Base-by-base conservation (phyloP, 2,113 vertebrate species). In the Excalfactoria chinensis region DNA sequence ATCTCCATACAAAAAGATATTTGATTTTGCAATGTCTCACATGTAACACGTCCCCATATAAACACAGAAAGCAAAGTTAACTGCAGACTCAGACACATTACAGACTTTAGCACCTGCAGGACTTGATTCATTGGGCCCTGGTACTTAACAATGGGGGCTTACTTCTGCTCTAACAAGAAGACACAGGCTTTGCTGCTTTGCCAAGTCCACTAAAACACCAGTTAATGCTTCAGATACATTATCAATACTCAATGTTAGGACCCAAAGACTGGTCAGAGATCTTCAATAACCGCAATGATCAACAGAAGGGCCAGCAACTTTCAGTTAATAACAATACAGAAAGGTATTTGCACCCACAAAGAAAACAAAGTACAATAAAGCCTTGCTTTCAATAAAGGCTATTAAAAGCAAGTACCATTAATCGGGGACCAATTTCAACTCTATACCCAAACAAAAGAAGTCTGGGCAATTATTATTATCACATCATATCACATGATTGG, bases 401-500 rank as follows among this genome's bases (percentile, higher is more conserved):
- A 60, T 63, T 21, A 49, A 79, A 70, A 56, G 40, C 11, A 63
- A 3, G 9, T 22, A 35, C 19, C 28, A 35, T 30, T 44, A 25
- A 40, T 21, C 11, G 64, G 17, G 15, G 17, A 72, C 6, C 22
- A 35, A n/a, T 58, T 69, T 73, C 41, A 66, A 3, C 5, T 28
- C 25, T 9, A 30, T 1, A 0, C 66, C 13, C 44, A n/a, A 68
- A 73, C 4, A n/a, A 7, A 70, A 87, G 40, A 67, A 6, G 20
- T 1, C 23, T 53, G 6, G 26, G 14, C 13, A 44, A 79, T 20
- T 20, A 64, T 1, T 3, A 3, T 53, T 10, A 69, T 25, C 30
- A 80, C 2, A 49, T 49, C 48, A 23, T 23, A 23, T 23, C 48
- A 18, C 2, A 9, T 56, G 1, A 9, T 0, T 32, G 4, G 1